Conservation (phyloP, 2,888 invertebrate genomes). For the Subacronicta megacephala region DNA sequence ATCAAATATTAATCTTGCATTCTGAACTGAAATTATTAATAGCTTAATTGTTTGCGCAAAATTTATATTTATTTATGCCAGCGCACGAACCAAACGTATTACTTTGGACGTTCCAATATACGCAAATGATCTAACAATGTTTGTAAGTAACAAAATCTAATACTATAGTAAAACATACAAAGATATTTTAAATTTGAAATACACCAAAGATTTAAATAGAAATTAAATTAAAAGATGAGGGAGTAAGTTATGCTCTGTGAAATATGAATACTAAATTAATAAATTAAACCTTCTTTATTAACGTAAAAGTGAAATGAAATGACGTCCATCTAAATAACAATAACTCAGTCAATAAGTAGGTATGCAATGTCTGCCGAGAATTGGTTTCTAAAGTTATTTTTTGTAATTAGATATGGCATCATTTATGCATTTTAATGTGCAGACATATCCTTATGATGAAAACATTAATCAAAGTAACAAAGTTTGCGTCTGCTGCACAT, state of each 20-base stretch:
- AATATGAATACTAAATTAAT: not conserved
- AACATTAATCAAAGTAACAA: conserved; percentile 13
- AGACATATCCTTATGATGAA: conserved; percentile 16
- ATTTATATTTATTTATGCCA: not conserved
- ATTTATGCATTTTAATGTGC: conserved; percentile 25
- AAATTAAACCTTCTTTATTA: not conserved
- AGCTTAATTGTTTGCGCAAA: no score
- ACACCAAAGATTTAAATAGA: no score
- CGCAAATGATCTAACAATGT: not conserved
- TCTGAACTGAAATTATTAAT: no score
- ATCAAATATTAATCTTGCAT: no score
- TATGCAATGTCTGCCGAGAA: conserved; percentile 30
- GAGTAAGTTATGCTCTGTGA: no score
- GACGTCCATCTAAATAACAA: conserved; percentile 15
- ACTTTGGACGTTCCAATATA: conserved; percentile 1
- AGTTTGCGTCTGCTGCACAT: conserved; percentile 69
- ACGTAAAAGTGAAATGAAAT: conserved; percentile 21
- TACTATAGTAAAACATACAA: no score
- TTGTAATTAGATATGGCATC: conserved; percentile 31
- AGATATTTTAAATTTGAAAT: no score
- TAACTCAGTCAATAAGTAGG: not conserved
- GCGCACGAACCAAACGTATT: conserved; percentile 18
- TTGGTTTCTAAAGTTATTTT: conserved; percentile 24
- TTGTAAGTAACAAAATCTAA: no score
- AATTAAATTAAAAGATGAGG: no score